A percentile compares a stretch with the other conserved stretches of the same genome.
These are phyloP conservation scores for Parazoanthus darwini DNA, from an alignment of 92 coral and sea anemone species.

Conservation along the genomic window DNA sequence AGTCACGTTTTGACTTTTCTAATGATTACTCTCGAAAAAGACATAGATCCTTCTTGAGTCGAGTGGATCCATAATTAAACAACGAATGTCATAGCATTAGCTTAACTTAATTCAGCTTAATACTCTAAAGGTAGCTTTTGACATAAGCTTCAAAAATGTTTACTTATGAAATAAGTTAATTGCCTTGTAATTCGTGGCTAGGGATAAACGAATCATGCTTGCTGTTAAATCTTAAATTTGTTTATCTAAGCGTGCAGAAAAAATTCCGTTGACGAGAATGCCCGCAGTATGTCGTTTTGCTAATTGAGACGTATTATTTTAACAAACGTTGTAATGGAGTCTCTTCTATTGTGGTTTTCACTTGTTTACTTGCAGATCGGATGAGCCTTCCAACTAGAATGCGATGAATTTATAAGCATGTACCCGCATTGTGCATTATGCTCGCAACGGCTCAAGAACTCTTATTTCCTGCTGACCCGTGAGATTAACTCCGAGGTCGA, in stretches of 20 bases:
- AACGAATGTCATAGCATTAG: slow-evolving; percentile 1
- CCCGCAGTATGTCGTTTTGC: slow-evolving; percentile 1
- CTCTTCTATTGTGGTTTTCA: slow-evolving; percentile 21
- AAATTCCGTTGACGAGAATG: neutral
- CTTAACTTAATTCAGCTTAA: slow-evolving; percentile 14
- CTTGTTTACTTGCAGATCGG: slow-evolving; percentile 18
- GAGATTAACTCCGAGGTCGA: slow-evolving; percentile 43
- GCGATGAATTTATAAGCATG: neutral
- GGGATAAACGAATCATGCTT: slow-evolving; percentile 36
- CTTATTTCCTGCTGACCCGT: slow-evolving; percentile 23
- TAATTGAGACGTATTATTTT: slow-evolving; percentile 43
- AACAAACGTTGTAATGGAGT: slow-evolving; percentile 31
- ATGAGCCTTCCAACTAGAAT: neutral
- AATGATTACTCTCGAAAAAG: slow-evolving; percentile 28
- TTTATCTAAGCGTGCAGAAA: slow-evolving; percentile 14
- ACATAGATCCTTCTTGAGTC: slow-evolving; percentile 39
- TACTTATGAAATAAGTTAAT: slow-evolving; percentile 43
- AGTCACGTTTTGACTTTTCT: neutral
- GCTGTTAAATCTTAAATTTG: slow-evolving; percentile 24
- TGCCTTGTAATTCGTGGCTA: slow-evolving; percentile 33
- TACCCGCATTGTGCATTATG: slow-evolving; percentile 8
- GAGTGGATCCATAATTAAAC: slow-evolving; percentile 34
- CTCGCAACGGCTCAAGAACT: neutral
- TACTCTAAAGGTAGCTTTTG: slow-evolving; percentile 38
- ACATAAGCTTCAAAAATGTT: slow-evolving; percentile 38